These are phyloP conservation scores for Rhimphoctona megacephalus DNA, from an alignment of 2,888 invertebrate species.

Conservation along the genomic window DNA sequence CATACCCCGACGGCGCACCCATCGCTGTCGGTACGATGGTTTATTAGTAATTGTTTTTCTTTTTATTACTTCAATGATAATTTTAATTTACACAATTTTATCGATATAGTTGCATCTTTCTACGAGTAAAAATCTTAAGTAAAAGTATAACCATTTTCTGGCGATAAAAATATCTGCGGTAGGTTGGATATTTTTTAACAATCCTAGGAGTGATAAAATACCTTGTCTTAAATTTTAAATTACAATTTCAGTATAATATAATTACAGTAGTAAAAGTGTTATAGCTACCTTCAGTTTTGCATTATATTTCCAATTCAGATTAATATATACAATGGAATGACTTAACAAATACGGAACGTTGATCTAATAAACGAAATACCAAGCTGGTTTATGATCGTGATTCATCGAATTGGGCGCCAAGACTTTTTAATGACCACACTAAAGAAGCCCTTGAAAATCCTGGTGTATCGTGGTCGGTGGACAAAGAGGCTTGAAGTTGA, in stretches of 20 bases:
- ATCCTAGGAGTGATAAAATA: too few species aligned
- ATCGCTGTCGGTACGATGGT: slow-evolving; percentile 26
- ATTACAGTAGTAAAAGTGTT: not conserved
- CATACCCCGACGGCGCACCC: too few species aligned
- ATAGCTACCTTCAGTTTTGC: not conserved
- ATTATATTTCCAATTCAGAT: not conserved
- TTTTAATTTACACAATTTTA: not conserved
- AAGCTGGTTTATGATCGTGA: slow-evolving; percentile 68
- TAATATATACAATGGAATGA: not conserved
- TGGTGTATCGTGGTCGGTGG: slow-evolving; percentile 59
- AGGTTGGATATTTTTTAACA: too few species aligned
- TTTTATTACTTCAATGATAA: not conserved
- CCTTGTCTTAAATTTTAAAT: too few species aligned
- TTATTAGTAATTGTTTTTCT: not conserved
- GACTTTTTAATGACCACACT: slow-evolving; percentile 70
- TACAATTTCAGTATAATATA: too few species aligned
- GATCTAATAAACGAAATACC: slow-evolving; percentile 51
- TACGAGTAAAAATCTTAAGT: too few species aligned
- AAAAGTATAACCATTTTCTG: too few species aligned
- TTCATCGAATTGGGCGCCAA: slow-evolving; percentile 69
- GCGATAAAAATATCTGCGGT: too few species aligned
- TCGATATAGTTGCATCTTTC: too few species aligned
- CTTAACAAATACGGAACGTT: not conserved
- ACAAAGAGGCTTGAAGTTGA: slow-evolving; percentile 70
- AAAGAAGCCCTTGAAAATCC: slow-evolving; percentile 55